Base-by-base conservation (phyloP, 2,113 vertebrate genomes). In the Labeo catla region DNA sequence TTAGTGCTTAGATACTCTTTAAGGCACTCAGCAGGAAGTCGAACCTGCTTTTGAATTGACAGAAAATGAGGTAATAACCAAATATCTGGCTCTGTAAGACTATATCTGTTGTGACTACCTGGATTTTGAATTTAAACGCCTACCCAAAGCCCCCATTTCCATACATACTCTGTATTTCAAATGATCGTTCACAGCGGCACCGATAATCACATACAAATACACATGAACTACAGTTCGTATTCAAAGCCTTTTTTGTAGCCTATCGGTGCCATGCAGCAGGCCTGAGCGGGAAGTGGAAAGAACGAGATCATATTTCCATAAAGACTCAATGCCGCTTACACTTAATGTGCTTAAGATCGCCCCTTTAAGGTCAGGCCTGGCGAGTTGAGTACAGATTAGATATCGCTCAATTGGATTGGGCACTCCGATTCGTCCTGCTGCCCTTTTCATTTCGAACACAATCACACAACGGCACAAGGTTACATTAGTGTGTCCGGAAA, bases 211-310 rank as follows among this genome's bases (percentile, higher is more conserved):
- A 70, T 36, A 82, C 16, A 65, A 15, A 81, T 16, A 50, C 15
- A 65, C 21, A 65, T 43, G 6, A 23, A 47, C 21, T 21, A 57
- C 50, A 78, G 50, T 39, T 61, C 80, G 57, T 73, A 28, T 50
- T 45, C 73, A 73, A 79, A 82, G 39, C 39, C 59, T 36, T 66
- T 66, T 16, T 61, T 66, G 43, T 70, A 82, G 63, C 15, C 63
- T 52, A 82, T 66, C 81, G 28, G 23, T 19, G 39, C 47, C 39
- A 28, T 23, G 28, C 72, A 70, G 80, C 80, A 28, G 83, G 70
- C 23, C 79, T 49, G 63, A 52, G 63, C 39, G 49, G 84, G 82
- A 50, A 74, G 86, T 77, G 79, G 86, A 91, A 86, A 72, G 28
- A 74, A 78, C 50, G 9, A 63, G 63, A 65, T 81, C 59, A 82